These are phyloP conservation scores for Dunckerocampus dactyliophorus DNA, from an alignment of 2,113 vertebrate genomes.

Conservation along the genomic window DNA sequence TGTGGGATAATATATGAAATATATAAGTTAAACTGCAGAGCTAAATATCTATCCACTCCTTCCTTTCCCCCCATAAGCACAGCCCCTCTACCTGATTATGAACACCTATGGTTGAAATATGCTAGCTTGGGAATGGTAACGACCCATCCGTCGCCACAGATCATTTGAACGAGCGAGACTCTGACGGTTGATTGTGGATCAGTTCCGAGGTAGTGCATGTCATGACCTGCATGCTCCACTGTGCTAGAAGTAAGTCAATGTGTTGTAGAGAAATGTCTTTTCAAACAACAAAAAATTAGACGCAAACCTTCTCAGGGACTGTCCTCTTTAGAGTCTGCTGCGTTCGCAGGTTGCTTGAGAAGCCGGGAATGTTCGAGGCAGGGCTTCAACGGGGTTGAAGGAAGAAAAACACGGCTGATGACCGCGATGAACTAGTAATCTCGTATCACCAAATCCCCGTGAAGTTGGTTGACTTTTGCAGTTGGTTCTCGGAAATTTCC, in stretches of 20 bases:
- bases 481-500: not conserved
- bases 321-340: constrained; percentile 44
- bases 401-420: constrained; percentile 49
- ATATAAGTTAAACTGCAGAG: constrained; percentile 30
- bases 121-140: constrained; percentile 41
- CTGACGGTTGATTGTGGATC: constrained; percentile 61
- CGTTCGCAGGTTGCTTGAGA: not conserved
- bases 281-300: constrained; percentile 31
- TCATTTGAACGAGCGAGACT: constrained; percentile 37
- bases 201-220: constrained; percentile 67
- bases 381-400: not conserved
- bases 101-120: constrained; percentile 39
- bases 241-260: constrained; percentile 60
- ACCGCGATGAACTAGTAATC: constrained; percentile 5
- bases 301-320: constrained; percentile 73
- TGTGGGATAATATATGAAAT: constrained; percentile 14
- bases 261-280: constrained; percentile 62
- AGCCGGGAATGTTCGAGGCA: not conserved
- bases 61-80: constrained; percentile 41
- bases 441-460: not conserved
- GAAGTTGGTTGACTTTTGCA: constrained; percentile 21
- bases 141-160: constrained; percentile 22
- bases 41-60: constrained; percentile 21
- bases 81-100: constrained; percentile 36
- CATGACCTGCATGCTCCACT: constrained; percentile 67